Conservation (phyloP, 2,113 vertebrate genomes). For the Taxidea taxus region DNA sequence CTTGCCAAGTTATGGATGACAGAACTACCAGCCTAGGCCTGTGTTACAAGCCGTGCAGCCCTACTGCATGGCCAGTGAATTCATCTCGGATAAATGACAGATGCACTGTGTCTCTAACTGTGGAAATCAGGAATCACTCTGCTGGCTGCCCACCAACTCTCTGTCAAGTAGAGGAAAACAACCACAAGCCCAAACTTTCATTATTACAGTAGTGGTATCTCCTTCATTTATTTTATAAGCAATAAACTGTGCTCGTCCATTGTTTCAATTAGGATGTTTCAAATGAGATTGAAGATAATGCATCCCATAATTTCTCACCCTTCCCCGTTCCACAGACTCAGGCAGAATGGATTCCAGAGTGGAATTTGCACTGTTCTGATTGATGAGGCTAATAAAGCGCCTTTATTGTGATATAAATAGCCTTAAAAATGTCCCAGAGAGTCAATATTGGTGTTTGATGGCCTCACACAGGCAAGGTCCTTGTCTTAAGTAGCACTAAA, state of each 20-base stretch:
- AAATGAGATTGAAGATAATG: slow-evolving; percentile 84
- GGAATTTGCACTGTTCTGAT: slow-evolving; percentile 80
- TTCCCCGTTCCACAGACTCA: slow-evolving; percentile 74
- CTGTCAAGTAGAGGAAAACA: slow-evolving; percentile 46
- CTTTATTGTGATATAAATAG: slow-evolving; percentile 88
- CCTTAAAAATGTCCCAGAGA: slow-evolving; percentile 81
- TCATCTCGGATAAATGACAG: slow-evolving; percentile 68
- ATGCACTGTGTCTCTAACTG: slow-evolving; percentile 47
- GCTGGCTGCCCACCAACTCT: slow-evolving; percentile 49
- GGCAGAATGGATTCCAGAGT: slow-evolving; percentile 80
- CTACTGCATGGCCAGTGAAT: background rate
- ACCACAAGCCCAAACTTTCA: slow-evolving; percentile 58
- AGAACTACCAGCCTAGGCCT: background rate
- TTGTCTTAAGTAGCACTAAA: slow-evolving; percentile 76
- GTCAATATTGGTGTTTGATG: slow-evolving; percentile 84
- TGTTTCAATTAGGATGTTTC: slow-evolving; percentile 83
- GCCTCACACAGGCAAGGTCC: slow-evolving; percentile 79
- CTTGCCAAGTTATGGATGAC: slow-evolving; percentile 27
- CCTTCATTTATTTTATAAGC: slow-evolving; percentile 80
- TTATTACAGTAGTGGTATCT: slow-evolving; percentile 60
- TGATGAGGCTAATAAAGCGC: slow-evolving; percentile 82
- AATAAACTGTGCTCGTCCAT: slow-evolving; percentile 74
- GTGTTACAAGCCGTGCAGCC: background rate
- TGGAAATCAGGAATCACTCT: slow-evolving; percentile 38
- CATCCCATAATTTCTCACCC: slow-evolving; percentile 81